Evolutionary conservation across 2,888 invertebrate species (phyloP), one percentile per base, ranked within the genome.

Genomic region (Stomorhina lunata): DNA sequence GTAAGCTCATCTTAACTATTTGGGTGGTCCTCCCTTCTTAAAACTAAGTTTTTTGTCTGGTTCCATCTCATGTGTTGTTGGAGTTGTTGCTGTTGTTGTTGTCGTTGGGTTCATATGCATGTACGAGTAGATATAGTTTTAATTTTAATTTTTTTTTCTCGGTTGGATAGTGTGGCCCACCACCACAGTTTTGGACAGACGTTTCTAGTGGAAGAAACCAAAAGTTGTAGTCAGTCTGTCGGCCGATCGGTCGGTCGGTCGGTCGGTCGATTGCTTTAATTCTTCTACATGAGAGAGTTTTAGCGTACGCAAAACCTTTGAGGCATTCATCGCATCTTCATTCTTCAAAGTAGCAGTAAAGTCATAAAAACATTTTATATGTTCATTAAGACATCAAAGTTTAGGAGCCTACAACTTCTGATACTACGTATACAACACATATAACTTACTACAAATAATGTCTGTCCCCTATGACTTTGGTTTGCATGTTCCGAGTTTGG

Each of bases 91-190:
- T n/a, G n/a, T n/a, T n/a, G 61, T 57, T 75, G 45, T 69, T 75
- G 80, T 63, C 50, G 50, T 65, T 76, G 22, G 57, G 57, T 48
- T 72, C 40, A 65, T 59, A 59, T 79, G 71, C 69, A 63, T 68
- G 68, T 71, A 66, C 77, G 73, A 68, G 53, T 73, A n/a, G n/a
- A n/a, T n/a, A n/a, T n/a, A n/a, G n/a, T n/a, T n/a, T n/a, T n/a
- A n/a, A n/a, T n/a, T n/a, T n/a, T n/a, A n/a, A n/a, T n/a, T n/a
- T n/a, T 66, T 59, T 10, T 37, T 76, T 45, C 63, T 82, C 83
- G 75, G 84, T 84, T 82, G 85, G 83, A 84, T 85, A 85, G 88
- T 84, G 71, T 81, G 81, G 81, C 84, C 81, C 66, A 77, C 81
- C 82, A 79, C 79, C 73, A 68, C 65, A 57, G 72, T 63, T 66